Percentiles rank a stretch among this genome's conserved stretches.
Conservation (phyloP, 2,888 invertebrate species). For the Morpho helenor region DNA sequence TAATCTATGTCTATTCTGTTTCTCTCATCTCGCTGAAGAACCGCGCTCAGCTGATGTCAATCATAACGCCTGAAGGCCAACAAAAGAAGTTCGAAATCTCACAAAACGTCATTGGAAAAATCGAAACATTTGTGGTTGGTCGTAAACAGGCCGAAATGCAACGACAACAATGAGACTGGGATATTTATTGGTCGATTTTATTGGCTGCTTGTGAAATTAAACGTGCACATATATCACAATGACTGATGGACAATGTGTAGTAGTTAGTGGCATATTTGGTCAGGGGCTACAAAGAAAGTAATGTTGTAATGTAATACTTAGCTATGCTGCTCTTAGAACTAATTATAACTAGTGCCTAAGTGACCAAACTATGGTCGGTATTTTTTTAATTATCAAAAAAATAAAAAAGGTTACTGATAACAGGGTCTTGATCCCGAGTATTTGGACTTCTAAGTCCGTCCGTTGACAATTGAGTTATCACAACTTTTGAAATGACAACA, state of each 20-base stretch:
- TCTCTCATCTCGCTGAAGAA: background rate
- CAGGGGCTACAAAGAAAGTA: background rate
- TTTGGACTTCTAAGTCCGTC: no score
- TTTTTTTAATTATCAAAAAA: no score
- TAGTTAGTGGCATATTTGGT: constrained; percentile 3
- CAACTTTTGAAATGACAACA: no score
- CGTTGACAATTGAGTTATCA: no score
- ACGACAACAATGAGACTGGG: constrained; percentile 17
- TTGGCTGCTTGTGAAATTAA: constrained; percentile 34
- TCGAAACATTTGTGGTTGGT: constrained; percentile 12
- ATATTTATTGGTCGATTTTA: constrained; percentile 33
- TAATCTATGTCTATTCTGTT: no score
- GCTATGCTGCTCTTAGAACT: no score
- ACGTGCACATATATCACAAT: constrained; percentile 48
- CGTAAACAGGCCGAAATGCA: constrained; percentile 22
- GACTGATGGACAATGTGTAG: constrained; percentile 40
- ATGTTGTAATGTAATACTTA: background rate
- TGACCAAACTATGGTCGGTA: no score
- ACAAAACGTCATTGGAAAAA: constrained; percentile 11
- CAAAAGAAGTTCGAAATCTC: constrained; percentile 17
- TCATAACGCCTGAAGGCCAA: constrained; percentile 1
- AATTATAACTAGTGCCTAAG: no score
- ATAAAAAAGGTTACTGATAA: no score
- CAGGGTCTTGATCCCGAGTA: no score
- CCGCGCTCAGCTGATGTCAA: background rate